Conservation (phyloP, 2,797 vertebrate genomes). For the Menidia menidia region DNA sequence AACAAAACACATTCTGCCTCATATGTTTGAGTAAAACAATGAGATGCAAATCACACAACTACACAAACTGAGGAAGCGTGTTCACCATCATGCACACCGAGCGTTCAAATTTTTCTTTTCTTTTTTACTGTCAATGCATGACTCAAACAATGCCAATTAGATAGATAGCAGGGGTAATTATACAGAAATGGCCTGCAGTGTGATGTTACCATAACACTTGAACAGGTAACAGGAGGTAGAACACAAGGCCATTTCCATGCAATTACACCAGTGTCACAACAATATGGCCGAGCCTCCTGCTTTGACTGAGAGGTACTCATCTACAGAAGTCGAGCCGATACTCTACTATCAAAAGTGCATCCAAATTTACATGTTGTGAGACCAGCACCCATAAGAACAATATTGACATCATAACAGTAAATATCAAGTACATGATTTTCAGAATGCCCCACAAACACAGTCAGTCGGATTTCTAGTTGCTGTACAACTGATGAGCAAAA, state of each 20-base stretch:
- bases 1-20: slow-evolving; percentile 39
- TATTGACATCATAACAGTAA: slow-evolving; percentile 82
- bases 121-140: slow-evolving; percentile 47
- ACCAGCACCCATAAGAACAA: slow-evolving; percentile 83
- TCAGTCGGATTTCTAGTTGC: slow-evolving; percentile 79
- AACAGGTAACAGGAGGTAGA: slow-evolving; percentile 90
- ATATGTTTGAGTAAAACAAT: slow-evolving; percentile 50
- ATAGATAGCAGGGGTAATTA: slow-evolving; percentile 80
- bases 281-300: slow-evolving; percentile 61
- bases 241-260: slow-evolving; percentile 85
- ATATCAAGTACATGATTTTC: slow-evolving; percentile 83
- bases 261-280: slow-evolving; percentile 78
- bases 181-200: slow-evolving; percentile 85
- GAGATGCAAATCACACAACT: slow-evolving; percentile 18
- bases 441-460: slow-evolving; percentile 86
- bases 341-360: slow-evolving; percentile 85
- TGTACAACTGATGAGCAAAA: slow-evolving; percentile 64
- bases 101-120: slow-evolving; percentile 36
- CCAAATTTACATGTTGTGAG: slow-evolving; percentile 80
- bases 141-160: slow-evolving; percentile 65
- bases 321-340: slow-evolving; percentile 59
- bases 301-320: slow-evolving; percentile 37
- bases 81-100: slow-evolving; percentile 52
- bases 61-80: slow-evolving; percentile 49
- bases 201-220: slow-evolving; percentile 87